Conservation (phyloP, 2,888 invertebrate genomes). For the Atrina japonica region DNA sequence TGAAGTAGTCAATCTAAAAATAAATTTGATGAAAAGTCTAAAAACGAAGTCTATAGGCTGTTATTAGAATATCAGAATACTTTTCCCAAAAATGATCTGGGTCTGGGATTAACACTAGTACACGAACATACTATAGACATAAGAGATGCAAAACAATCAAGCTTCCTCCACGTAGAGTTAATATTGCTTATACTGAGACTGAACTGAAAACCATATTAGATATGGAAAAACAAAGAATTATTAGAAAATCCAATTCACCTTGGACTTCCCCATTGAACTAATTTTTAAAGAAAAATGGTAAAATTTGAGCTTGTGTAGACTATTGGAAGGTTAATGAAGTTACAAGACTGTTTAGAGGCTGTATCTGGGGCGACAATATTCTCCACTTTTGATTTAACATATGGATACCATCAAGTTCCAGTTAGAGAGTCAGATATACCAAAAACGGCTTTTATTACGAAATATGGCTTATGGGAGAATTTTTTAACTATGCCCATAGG, state of each 20-base stretch:
- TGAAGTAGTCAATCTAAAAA: neutral
- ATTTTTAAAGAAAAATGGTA: conserved; percentile 43
- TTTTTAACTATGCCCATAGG: conserved; percentile 44
- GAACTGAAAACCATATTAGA: conserved; percentile 42
- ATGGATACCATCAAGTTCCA: conserved; percentile 51
- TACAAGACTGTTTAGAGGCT: conserved; percentile 51
- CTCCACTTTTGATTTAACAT: conserved; percentile 38
- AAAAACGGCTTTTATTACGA: conserved; percentile 51
- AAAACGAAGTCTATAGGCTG: conserved; percentile 3
- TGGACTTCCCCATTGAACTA: conserved; percentile 42
- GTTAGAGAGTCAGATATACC: conserved; percentile 34
- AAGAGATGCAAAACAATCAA: conserved; percentile 39
- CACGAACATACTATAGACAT: conserved; percentile 44
- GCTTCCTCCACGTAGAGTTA: conserved; percentile 46
- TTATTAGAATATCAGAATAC: conserved; percentile 20
- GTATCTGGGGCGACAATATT: conserved; percentile 40
- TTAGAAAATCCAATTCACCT: conserved; percentile 36
- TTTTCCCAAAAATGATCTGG: conserved; percentile 45
- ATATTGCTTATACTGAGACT: conserved; percentile 36
- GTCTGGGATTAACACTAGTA: conserved; percentile 46
- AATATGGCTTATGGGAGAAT: conserved; percentile 49
- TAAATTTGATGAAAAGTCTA: neutral
- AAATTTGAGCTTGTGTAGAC: conserved; percentile 42
- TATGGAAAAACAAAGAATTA: conserved; percentile 42
- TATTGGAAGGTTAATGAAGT: conserved; percentile 41